phyloP scores from a whole-genome alignment of 1,140 invertebrate genomes.

The Popillia japonica region DNA sequence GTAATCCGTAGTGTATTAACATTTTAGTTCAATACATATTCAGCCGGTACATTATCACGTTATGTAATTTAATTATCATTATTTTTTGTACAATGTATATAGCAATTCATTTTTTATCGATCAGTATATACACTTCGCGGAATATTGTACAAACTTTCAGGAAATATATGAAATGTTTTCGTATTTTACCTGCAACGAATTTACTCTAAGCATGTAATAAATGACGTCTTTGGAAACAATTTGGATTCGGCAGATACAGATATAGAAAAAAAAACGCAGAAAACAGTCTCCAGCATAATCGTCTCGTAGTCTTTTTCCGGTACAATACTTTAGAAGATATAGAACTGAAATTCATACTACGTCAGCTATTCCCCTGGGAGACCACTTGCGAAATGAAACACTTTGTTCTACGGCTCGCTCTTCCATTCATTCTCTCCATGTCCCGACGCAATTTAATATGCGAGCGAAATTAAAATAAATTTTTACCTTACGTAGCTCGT shows the following conservation, averaged over 20 bases:
- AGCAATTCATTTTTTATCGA: too few relatives aligned
- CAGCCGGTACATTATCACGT: too few relatives aligned
- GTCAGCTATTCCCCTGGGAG: not conserved
- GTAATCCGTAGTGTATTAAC: not conserved
- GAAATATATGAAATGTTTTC: too few relatives aligned
- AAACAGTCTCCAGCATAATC: not conserved
- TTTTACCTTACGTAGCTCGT: not conserved
- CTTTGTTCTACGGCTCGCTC: not conserved
- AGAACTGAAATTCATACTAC: not conserved
- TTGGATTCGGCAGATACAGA: not conserved
- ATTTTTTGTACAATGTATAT: too few relatives aligned
- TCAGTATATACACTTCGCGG: too few relatives aligned
- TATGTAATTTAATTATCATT: too few relatives aligned
- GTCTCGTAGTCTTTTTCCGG: not conserved
- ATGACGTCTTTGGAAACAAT: not conserved
- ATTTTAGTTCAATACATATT: too few relatives aligned
- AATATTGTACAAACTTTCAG: too few relatives aligned
- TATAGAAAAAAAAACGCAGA: not conserved
- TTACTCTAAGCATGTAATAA: not conserved
- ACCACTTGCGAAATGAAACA: constrained; percentile 6
- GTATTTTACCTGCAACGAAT: not conserved
- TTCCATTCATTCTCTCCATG: not conserved
- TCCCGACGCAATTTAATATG: constrained; percentile 3
- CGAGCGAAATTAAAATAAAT: not conserved
- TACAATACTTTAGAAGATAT: not conserved